Evolutionary conservation across 2,888 invertebrate species (phyloP), one percentile per base, ranked within the genome.

Genomic region (Cheilosia grossa): DNA sequence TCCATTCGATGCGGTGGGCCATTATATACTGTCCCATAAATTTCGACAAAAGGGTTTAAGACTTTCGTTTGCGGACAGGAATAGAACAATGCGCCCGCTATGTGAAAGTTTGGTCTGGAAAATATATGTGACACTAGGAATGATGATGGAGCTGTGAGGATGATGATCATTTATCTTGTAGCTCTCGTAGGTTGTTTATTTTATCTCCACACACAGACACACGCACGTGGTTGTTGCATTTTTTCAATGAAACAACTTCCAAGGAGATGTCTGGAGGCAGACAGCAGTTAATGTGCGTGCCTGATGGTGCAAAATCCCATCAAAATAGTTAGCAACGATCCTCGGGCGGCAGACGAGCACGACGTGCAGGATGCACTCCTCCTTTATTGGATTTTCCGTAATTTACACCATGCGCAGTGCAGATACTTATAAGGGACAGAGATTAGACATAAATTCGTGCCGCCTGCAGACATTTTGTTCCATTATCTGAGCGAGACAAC

Each of bases 51-150:
- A 66, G 72, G 53, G 59, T 69, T 73, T 63, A 42, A 73, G 30
- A 67, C 82, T 73, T 78, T 82, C 78, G 56, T 73, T 77, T 69
- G 56, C 40, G 44, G 33, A 24, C 72, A 17, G 56, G 24, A 64
- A 72, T 49, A 49, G 51, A 77, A 67, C 75, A 82, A 82, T 72
- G 17, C 54, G 17, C 54, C 4, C 19, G 53, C 0, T 44, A 73
- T 73, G 66, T 80, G 80, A 80, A 73, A 80, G 72, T 67, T 80
- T 73, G 59, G 13, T 47, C 80, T 80, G 44, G 21, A 73, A 73
- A 73, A 67, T 40, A 53, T 66, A 53, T 21, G 53, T 42, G 15
- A 27, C 33, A 56, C 10, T 44, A 21, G 33, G 53, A 53, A 9
- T 30, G 19, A 44, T 21, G 4, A 30, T 72, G 30, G 33, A 47